These are phyloP conservation scores for Halictus quadricinctus DNA, from an alignment of 2,888 invertebrate species.

Conservation along the genomic window DNA sequence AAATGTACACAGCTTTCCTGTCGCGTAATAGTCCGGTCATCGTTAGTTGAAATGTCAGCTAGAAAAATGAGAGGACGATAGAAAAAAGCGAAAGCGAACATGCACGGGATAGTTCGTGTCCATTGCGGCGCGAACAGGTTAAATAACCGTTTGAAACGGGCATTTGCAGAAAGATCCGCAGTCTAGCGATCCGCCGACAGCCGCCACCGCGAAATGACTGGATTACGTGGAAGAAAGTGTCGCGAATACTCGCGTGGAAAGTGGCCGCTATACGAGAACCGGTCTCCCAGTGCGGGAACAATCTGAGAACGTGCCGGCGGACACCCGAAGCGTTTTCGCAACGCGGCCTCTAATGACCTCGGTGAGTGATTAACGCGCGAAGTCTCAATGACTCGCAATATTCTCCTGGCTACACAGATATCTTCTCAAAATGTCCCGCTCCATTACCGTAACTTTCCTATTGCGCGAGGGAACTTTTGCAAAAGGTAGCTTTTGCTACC, in stretches of 20 bases:
- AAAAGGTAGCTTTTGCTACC: not conserved
- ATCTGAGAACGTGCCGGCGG: not conserved
- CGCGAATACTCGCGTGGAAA: conserved; percentile 22
- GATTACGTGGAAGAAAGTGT: conserved; percentile 15
- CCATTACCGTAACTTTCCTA: not conserved
- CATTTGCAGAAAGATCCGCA: not conserved
- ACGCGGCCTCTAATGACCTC: conserved; percentile 24
- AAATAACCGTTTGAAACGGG: not conserved
- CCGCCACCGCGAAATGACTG: not conserved
- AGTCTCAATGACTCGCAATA: not conserved
- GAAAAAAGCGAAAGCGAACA: not conserved
- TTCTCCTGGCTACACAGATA: not conserved
- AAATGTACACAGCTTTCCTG: not conserved
- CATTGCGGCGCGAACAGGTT: not conserved
- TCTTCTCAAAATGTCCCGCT: not conserved
- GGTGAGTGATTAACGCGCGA: conserved; percentile 36
- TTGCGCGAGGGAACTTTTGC: not conserved
- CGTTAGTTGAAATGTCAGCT: not conserved
- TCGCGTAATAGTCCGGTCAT: not conserved
- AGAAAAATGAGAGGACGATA: not conserved
- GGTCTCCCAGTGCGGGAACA: not conserved
- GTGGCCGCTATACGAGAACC: conserved; percentile 22
- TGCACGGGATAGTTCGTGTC: not conserved
- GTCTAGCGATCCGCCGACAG: not conserved
- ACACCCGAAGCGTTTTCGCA: not conserved